These are phyloP conservation scores for Tromatobia lineatoria DNA, from an alignment of 2,888 invertebrate species.

Conservation along the genomic window DNA sequence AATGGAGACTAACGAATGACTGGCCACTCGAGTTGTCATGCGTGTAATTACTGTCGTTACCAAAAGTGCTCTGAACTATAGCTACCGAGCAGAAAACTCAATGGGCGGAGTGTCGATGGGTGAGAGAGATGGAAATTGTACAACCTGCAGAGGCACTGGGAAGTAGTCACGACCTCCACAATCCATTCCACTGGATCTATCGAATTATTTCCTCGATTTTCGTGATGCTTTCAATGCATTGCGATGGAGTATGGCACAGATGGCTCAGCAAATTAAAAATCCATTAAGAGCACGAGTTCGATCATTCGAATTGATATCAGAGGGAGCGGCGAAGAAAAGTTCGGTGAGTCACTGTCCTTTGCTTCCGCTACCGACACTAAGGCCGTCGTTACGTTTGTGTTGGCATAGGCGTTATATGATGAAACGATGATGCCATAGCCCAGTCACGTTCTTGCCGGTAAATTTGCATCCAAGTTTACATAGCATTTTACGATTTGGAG, in stretches of 20 bases:
- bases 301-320: conserved; percentile 30
- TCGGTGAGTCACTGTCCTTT: background rate
- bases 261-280: conserved; percentile 36
- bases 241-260: conserved; percentile 2
- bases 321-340: background rate
- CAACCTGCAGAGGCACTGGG: background rate
- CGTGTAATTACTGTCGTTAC: conserved; percentile 52
- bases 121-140: background rate
- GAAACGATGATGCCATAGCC: conserved; percentile 5
- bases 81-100: background rate
- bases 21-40: conserved; percentile 26
- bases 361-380: background rate
- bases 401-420: conserved; percentile 10
- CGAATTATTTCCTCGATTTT: conserved; percentile 45
- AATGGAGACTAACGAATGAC: conserved; percentile 59
- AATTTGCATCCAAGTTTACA: conserved; percentile 43
- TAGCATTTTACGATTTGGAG: conserved; percentile 17
- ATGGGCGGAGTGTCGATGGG: conserved; percentile 15
- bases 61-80: conserved; percentile 49
- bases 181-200: conserved; percentile 34
- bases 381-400: background rate
- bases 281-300: conserved; percentile 30
- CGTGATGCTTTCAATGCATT: conserved; percentile 5
- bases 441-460: conserved; percentile 24
- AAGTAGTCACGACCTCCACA: conserved; percentile 12